These are phyloP conservation scores for Lacerta agilis DNA, from an alignment of 2,797 vertebrate species.

Conservation along the genomic window DNA sequence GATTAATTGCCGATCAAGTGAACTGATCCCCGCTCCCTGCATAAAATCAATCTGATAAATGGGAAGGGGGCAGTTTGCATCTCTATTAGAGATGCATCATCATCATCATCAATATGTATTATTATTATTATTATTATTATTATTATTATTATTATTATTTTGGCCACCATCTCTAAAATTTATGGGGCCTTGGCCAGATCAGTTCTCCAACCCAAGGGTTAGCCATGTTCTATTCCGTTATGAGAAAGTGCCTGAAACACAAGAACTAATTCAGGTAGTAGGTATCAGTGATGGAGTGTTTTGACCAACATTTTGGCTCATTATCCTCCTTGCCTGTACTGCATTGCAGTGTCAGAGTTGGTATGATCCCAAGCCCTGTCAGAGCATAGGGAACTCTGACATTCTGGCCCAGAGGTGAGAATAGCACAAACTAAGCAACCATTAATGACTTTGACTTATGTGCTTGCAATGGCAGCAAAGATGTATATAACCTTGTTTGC, in stretches of 20 bases:
- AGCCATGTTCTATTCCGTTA: neutral
- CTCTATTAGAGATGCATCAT: too few relatives aligned
- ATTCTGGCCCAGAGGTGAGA: neutral
- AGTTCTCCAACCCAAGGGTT: too few relatives aligned
- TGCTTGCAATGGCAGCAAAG: neutral
- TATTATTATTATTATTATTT: too few relatives aligned
- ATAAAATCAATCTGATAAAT: too few relatives aligned
- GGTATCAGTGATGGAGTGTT: neutral
- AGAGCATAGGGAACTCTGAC: neutral
- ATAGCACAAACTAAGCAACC: neutral
- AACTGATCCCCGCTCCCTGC: too few relatives aligned
- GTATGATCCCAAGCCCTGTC: neutral
- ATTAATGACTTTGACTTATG: constrained; percentile 17
- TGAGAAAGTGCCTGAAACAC: too few relatives aligned
- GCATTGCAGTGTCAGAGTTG: neutral
- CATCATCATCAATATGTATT: too few relatives aligned
- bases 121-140: too few relatives aligned
- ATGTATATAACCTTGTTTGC: neutral
- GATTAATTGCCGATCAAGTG: too few relatives aligned
- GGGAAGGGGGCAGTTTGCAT: too few relatives aligned
- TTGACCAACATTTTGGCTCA: neutral
- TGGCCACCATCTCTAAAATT: too few relatives aligned
- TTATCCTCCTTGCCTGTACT: neutral
- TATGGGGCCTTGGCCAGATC: too few relatives aligned
- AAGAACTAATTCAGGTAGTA: neutral